phyloP scores from a whole-genome alignment of 2,113 vertebrate genomes.

The Oxyura jamaicensis region DNA sequence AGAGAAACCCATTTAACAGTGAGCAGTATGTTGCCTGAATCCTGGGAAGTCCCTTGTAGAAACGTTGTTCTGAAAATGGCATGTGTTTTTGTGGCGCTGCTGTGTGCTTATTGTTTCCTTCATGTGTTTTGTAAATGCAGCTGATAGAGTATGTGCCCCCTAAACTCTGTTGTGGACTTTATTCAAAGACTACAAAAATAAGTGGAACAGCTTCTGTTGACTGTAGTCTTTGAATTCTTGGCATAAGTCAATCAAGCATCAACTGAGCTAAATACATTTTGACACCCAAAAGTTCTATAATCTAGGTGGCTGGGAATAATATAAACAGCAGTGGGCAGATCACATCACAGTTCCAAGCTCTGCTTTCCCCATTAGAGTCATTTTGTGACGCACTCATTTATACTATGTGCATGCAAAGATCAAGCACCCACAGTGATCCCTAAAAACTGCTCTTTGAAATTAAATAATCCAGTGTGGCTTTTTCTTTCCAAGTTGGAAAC shows the following conservation, averaged over 20 bases:
- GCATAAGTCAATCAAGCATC: background rate
- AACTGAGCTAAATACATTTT: background rate
- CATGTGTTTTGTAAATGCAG: background rate
- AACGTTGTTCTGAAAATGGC: background rate
- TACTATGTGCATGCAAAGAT: background rate
- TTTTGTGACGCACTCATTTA: background rate
- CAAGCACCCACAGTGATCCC: background rate
- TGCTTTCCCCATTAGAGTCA: background rate
- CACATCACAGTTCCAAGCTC: background rate
- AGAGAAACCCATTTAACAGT: background rate
- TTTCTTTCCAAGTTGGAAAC: background rate
- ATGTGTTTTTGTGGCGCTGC: background rate
- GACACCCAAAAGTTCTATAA: background rate
- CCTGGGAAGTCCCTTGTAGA: background rate
- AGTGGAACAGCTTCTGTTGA: background rate
- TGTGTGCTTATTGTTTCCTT: fast-evolving
- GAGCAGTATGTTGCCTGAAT: background rate
- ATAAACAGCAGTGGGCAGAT: background rate
- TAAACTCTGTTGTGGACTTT: background rate
- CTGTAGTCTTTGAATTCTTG: background rate
- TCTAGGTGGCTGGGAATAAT: background rate
- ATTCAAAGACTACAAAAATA: background rate
- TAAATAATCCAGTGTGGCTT: background rate
- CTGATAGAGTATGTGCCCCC: background rate
- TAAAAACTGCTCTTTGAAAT: background rate